Evolutionary conservation across 1,140 invertebrate genomes (phyloP), one percentile per base, ranked within the genome.

Genomic region (Drosophila chauvacae): DNA sequence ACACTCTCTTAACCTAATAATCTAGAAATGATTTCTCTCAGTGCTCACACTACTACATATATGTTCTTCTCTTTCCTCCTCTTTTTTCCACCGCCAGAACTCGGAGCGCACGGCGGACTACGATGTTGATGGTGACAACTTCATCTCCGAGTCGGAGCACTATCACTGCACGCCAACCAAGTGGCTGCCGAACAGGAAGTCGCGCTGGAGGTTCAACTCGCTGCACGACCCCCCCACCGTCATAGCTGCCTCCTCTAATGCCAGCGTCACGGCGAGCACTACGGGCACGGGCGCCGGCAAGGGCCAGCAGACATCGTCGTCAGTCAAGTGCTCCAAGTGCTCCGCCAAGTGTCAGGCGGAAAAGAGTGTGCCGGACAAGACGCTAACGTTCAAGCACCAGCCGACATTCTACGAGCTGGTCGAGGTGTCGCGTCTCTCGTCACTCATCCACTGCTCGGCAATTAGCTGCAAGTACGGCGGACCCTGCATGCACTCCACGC

Each of bases 91-190:
- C 1, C 51, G 14, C 4, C 57, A 92, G 90, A 80, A 92, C 45
- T 80, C 87, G 42, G 86, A 92, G 62, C 82, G 90, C 14, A 91
- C 91, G 0, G 91, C 91, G 3, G 90, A 91, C 28, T 81, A 83
- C 51, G 91, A 92, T 48, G 70, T 91, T 18, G 91, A 92, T 63
- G 83, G 60, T 20, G 91, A 92, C 60, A 77, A 92, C 56, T 92
- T 91, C 33, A 80, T 92, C 20, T 90, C 91, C 16, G 91, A 92
- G 60, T 87, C 91, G n/a, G 91, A 92, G n/a, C 85, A 87, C 56
- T 92, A 83, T 78, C 87, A 91, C 20, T 91, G 91, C 64, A 85
- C 78, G 42, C 80, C 87, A 16, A 88, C 86, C 37, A 92, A 92
- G 18, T 90, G 85, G 55, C 60, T 92, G 57, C 91, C 90, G 7